phyloP scores from a whole-genome alignment of 2,797 vertebrate species.

The Danio choprae region DNA sequence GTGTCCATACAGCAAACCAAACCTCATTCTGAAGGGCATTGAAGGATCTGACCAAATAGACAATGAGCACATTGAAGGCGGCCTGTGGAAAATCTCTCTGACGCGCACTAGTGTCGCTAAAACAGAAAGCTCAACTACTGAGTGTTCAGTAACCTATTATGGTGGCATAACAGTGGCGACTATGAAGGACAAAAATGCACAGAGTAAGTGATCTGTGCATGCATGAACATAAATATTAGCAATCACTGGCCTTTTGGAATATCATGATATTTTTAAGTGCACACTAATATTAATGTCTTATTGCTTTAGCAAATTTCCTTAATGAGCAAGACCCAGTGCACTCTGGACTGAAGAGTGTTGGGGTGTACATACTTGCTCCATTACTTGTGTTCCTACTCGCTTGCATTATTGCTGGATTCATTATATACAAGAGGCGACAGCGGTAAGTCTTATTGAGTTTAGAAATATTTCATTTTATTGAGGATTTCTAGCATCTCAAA shows the following conservation, averaged over 20 bases:
- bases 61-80: background rate
- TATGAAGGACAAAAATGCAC: background rate
- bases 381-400: constrained; percentile 14
- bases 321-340: background rate
- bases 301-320: background rate
- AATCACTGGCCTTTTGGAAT: background rate
- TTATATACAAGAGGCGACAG: constrained; percentile 26
- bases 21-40: background rate
- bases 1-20: constrained; percentile 20
- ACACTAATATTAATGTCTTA: background rate
- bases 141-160: constrained; percentile 27
- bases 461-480: background rate
- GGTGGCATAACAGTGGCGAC: background rate
- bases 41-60: no score
- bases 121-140: background rate
- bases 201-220: constrained; percentile 36
- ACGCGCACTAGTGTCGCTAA: constrained; percentile 13
- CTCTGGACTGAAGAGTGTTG: constrained; percentile 1
- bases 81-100: constrained; percentile 29
- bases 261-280: background rate
- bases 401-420: constrained; percentile 9
- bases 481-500: background rate
- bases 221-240: background rate
- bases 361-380: constrained; percentile 27
- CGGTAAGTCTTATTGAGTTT: background rate